These are phyloP conservation scores for Caenorhabditis wallacei DNA, from an alignment of 2,888 invertebrate species.

Conservation along the genomic window DNA sequence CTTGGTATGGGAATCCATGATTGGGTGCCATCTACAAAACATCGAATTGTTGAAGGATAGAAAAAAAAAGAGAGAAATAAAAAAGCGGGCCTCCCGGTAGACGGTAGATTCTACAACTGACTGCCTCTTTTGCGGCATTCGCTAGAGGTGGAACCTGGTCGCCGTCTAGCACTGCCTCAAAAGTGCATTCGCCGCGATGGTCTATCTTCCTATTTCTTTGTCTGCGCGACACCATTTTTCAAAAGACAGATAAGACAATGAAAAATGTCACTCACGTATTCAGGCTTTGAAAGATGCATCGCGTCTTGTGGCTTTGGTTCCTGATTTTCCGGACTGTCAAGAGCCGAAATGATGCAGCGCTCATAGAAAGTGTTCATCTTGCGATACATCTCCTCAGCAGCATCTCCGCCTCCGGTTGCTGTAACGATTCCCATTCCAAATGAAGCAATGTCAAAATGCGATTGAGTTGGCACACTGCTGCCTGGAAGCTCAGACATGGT, in stretches of 20 bases:
- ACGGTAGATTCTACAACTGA: constrained; percentile 39
- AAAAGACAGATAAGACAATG: constrained; percentile 48
- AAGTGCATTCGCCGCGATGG: constrained; percentile 45
- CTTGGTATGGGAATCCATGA: constrained; percentile 38
- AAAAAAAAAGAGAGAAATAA: constrained; percentile 5
- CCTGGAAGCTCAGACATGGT: constrained; percentile 41
- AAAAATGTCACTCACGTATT: constrained; percentile 47
- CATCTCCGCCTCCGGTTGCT: constrained; percentile 62
- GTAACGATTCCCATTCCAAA: constrained; percentile 66
- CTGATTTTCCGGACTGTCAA: constrained; percentile 64
- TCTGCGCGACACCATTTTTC: constrained; percentile 35
- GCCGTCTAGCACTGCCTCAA: constrained; percentile 49
- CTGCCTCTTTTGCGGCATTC: constrained; percentile 10
- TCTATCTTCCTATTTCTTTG: constrained; percentile 10
- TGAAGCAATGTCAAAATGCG: constrained; percentile 55
- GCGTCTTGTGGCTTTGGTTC: constrained; percentile 39
- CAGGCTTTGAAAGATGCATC: constrained; percentile 53
- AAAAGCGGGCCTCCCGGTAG: not conserved
- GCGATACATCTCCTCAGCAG: constrained; percentile 62
- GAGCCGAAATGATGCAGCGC: constrained; percentile 56
- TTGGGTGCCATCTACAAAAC: constrained; percentile 38
- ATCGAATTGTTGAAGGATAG: not conserved
- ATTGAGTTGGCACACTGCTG: constrained; percentile 43
- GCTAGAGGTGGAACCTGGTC: not conserved
- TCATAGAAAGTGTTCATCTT: constrained; percentile 65